These are phyloP conservation scores for Oreochromis spilurus DNA, from an alignment of 2,113 vertebrate genomes.

Conservation along the genomic window DNA sequence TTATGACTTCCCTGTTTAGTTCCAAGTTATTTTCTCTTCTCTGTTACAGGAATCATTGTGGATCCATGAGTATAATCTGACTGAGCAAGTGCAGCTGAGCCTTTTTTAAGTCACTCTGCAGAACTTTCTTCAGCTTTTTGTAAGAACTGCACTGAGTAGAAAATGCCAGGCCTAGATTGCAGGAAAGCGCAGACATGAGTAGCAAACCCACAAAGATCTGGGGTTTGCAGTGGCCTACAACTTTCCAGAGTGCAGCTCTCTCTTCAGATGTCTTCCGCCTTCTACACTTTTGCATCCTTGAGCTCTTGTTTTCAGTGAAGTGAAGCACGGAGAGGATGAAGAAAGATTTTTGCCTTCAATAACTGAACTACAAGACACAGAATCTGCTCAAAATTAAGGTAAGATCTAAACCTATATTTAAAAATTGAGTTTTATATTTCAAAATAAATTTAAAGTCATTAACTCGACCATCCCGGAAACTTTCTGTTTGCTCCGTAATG, in stretches of 20 bases:
- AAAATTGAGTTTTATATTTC: fast-evolving
- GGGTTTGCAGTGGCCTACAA: conserved; percentile 19
- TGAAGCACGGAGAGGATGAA: background rate
- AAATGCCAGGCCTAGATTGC: background rate
- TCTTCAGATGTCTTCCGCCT: conserved; percentile 15
- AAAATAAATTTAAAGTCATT: fast-evolving
- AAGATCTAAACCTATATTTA: too few species aligned
- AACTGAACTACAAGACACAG: background rate
- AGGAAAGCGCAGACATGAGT: background rate
- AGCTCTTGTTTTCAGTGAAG: background rate
- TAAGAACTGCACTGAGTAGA: background rate
- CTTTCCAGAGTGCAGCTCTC: conserved; percentile 11
- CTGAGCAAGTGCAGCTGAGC: fast-evolving
- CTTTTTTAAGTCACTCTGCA: fast-evolving
- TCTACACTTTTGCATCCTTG: background rate
- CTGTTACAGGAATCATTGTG: background rate
- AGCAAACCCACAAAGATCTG: conserved; percentile 19
- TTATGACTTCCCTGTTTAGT: background rate
- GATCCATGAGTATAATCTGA: fast-evolving
- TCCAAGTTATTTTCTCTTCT: background rate
- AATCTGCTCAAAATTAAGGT: background rate
- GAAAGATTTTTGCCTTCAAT: background rate
- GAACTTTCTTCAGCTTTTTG: background rate
- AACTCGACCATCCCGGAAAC: fast-evolving
- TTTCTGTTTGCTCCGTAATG: background rate